Percentiles rank a stretch among this genome's conserved stretches.
Conservation (phyloP, 2,888 invertebrate genomes). For the Trachelus iudaicus region DNA sequence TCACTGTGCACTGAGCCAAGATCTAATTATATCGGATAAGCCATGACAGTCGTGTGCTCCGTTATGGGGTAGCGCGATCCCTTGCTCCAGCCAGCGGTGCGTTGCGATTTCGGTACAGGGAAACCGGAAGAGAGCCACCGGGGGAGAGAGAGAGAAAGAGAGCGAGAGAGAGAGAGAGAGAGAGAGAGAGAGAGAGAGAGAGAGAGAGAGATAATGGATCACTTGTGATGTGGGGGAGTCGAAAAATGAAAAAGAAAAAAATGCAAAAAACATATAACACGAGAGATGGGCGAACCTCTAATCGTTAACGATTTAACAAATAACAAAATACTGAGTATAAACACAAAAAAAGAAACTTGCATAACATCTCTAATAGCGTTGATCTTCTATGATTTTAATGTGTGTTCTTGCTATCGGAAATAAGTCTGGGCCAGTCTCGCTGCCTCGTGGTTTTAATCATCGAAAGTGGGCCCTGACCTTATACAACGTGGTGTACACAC, state of each 20-base stretch:
- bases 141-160: too few species aligned
- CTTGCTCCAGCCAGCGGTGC: conserved; percentile 27
- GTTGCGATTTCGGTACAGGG: too few species aligned
- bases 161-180: too few species aligned
- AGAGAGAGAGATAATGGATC: conserved; percentile 23
- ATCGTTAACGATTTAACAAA: conserved; percentile 22
- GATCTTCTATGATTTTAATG: conserved; percentile 49
- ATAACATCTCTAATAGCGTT: conserved; percentile 37
- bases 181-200: conserved; percentile 14
- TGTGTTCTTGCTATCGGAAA: conserved; percentile 56
- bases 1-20: too few species aligned
- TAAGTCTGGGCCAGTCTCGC: conserved; percentile 27
- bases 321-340: conserved; percentile 18
- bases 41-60: conserved; percentile 35
- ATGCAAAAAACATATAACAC: conserved; percentile 9
- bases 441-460: conserved; percentile 20
- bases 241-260: conserved; percentile 13
- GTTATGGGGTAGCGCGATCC: conserved; percentile 34
- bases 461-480: conserved; percentile 13
- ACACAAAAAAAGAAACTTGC: conserved; percentile 20
- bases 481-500: conserved; percentile 22
- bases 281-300: conserved; percentile 1
- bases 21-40: conserved; percentile 12
- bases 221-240: conserved; percentile 7
- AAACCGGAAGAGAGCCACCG: too few species aligned